Evolutionary conservation across 2,888 invertebrate genomes (phyloP).

Genomic region (Pristionchus japonicus): DNA sequence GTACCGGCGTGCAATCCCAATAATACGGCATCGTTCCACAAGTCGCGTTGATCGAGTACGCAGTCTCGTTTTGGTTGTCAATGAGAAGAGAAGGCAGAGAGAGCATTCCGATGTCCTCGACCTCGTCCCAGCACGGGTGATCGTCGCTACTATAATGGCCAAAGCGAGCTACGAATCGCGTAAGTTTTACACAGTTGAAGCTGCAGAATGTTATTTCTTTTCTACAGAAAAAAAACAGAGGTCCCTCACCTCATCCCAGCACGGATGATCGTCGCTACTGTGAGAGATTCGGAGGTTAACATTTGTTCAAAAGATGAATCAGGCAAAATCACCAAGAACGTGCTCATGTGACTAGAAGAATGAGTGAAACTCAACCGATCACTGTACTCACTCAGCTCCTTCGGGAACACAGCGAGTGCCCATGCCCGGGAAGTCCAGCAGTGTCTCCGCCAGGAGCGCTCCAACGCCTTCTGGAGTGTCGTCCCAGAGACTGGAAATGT

Average conservation of each 20-base stretch:
- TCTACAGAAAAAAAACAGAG: no score
- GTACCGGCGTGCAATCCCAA: conserved; percentile 67
- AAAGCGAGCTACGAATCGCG: no score
- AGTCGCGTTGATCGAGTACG: conserved; percentile 4
- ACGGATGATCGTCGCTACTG: neutral
- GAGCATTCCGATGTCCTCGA: conserved; percentile 9
- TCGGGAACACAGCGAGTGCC: conserved; percentile 55
- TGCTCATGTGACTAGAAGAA: no score
- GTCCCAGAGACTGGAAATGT: conserved; percentile 54
- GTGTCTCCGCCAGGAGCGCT: conserved; percentile 48
- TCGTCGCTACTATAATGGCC: no score
- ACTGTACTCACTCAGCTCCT: neutral
- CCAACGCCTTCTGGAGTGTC: conserved; percentile 46
- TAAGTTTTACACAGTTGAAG: no score
- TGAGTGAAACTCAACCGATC: neutral
- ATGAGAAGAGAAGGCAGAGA: neutral
- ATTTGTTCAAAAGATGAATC: no score
- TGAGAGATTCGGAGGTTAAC: no score
- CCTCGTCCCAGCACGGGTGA: neutral
- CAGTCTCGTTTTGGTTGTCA: neutral
- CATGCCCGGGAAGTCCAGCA: conserved; percentile 57
- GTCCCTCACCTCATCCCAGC: neutral
- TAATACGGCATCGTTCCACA: conserved; percentile 61
- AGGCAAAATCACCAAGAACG: no score
- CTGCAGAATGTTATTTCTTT: no score